Evolutionary conservation across 53 echinoderm and acorn worm species (phyloP).

Genomic region (Apostichopus leukothele): DNA sequence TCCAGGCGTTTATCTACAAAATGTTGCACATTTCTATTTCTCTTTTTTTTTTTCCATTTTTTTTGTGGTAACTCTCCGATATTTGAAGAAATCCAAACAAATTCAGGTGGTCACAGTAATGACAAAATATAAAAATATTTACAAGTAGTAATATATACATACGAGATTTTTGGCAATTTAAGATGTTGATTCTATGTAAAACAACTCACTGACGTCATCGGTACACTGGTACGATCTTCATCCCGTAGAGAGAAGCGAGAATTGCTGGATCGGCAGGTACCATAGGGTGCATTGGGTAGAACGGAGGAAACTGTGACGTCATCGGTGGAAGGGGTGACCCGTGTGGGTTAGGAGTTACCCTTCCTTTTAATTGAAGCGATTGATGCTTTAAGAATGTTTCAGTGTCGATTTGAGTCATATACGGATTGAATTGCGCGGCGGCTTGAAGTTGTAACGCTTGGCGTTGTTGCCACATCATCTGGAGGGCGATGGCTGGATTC

Average conservation of each 20-base stretch:
- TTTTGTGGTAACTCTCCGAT: too few relatives aligned
- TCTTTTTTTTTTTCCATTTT: too few relatives aligned
- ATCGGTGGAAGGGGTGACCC: background rate
- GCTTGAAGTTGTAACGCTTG: background rate
- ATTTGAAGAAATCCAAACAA: too few relatives aligned
- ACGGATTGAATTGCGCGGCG: background rate
- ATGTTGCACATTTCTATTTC: too few relatives aligned
- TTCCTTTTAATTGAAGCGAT: background rate
- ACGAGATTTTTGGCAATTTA: too few relatives aligned
- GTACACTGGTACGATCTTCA: constrained; percentile 17
- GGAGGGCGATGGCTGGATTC: background rate
- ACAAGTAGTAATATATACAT: too few relatives aligned
- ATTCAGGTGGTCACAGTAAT: too few relatives aligned
- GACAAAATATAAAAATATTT: too few relatives aligned
- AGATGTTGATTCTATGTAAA: too few relatives aligned
- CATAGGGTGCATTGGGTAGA: background rate
- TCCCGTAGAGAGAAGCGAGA: constrained; percentile 6
- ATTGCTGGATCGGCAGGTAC: background rate
- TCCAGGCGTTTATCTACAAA: too few relatives aligned
- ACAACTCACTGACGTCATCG: background rate
- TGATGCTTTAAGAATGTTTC: background rate
- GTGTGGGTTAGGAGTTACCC: background rate
- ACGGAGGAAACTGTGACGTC: background rate
- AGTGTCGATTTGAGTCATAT: background rate
- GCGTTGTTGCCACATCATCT: constrained; percentile 3